phyloP scores from a whole-genome alignment of 2,113 vertebrate species.

The Epinephelus fuscoguttatus region DNA sequence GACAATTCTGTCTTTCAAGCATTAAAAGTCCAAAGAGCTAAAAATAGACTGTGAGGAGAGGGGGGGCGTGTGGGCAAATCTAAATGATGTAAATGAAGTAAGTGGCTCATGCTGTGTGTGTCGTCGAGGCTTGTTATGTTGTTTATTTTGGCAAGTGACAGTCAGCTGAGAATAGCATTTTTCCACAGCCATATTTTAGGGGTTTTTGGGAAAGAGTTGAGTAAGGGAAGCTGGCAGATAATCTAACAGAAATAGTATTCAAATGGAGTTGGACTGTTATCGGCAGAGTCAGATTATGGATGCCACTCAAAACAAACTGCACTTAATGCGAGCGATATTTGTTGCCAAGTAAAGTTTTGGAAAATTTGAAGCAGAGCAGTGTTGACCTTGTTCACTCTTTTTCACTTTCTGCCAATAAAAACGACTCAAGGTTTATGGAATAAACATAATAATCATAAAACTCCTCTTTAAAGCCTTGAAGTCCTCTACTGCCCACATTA shows the following conservation, averaged over 20 bases:
- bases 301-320: constrained; percentile 28
- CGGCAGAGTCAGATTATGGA: constrained; percentile 30
- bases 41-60: constrained; percentile 66
- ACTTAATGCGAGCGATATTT: neutral
- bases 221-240: constrained; percentile 65
- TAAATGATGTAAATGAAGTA: constrained; percentile 77
- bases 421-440: neutral
- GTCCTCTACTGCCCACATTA: no score
- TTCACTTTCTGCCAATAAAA: neutral
- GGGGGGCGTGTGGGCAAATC: constrained; percentile 52
- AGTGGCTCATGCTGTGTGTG: constrained; percentile 50
- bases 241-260: constrained; percentile 40
- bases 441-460: neutral
- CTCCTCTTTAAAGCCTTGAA: neutral
- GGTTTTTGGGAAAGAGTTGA: constrained; percentile 41
- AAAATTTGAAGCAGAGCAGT: neutral
- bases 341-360: neutral
- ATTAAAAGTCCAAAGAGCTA: constrained; percentile 77
- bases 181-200: constrained; percentile 70
- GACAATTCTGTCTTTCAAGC: constrained; percentile 80
- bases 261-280: constrained; percentile 30
- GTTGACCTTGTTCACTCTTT: neutral
- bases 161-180: constrained; percentile 70
- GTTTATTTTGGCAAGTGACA: constrained; percentile 72
- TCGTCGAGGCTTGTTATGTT: constrained; percentile 61